Conservation (phyloP, 2,797 vertebrate species). For the Melanotaenia nigrans region DNA sequence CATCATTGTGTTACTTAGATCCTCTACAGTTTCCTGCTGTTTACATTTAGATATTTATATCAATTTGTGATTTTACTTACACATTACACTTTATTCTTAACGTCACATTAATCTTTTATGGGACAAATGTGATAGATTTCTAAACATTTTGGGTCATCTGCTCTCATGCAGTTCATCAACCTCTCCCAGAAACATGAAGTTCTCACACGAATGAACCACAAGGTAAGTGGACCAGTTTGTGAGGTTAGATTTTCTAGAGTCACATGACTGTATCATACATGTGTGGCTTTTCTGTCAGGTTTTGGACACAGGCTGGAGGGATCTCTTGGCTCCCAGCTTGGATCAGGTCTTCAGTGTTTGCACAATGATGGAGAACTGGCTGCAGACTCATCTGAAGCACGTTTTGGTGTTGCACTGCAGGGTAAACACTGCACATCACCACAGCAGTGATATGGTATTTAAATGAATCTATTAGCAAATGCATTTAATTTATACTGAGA, state of each 20-base stretch:
- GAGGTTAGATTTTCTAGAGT: neutral
- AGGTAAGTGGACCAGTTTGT: conserved; percentile 78
- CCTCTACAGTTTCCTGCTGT: neutral
- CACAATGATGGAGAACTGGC: conserved; percentile 90
- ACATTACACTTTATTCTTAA: neutral
- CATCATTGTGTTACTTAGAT: neutral
- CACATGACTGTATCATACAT: neutral
- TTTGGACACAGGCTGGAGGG: conserved; percentile 90
- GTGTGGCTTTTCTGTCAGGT: conserved; percentile 73
- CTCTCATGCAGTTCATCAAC: conserved; percentile 86
- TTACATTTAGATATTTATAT: neutral
- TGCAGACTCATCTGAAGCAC: conserved; percentile 84
- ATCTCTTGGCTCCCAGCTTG: conserved; percentile 87
- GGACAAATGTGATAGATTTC: neutral
- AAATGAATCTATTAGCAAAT: neutral
- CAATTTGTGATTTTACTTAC: neutral
- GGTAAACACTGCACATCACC: conserved; percentile 73
- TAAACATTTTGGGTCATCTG: neutral
- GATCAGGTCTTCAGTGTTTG: conserved; percentile 91
- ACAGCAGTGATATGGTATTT: neutral
- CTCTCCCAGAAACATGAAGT: conserved; percentile 87
- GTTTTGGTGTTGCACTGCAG: conserved; percentile 92
- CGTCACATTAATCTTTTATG: neutral
- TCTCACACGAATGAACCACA: conserved; percentile 86
- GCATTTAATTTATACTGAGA: neutral